These are phyloP conservation scores for Crossocerus cetratus DNA, from an alignment of 2,888 invertebrate genomes.

Conservation along the genomic window DNA sequence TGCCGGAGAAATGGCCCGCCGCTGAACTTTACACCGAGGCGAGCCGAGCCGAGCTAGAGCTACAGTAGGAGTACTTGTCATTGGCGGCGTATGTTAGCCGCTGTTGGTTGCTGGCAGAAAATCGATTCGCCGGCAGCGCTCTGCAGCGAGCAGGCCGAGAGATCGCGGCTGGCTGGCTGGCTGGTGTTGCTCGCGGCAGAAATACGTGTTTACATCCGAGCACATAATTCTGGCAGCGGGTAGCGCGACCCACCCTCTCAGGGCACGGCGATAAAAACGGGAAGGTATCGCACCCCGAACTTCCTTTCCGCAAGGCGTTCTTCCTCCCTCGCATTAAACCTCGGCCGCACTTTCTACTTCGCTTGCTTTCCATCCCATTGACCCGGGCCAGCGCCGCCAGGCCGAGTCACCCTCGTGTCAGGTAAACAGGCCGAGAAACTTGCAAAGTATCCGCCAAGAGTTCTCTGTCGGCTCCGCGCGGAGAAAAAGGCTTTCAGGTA, in stretches of 20 bases:
- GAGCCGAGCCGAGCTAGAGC: background rate
- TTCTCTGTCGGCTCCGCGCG: slow-evolving; percentile 42
- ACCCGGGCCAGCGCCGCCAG: slow-evolving; percentile 50
- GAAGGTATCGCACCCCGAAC: slow-evolving; percentile 36
- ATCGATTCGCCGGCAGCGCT: slow-evolving; percentile 41
- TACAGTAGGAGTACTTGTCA: slow-evolving; percentile 21
- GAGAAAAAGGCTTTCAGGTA: slow-evolving; percentile 55
- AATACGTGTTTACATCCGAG: slow-evolving; percentile 59
- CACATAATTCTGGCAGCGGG: slow-evolving; percentile 59
- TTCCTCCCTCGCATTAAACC: slow-evolving; percentile 64
- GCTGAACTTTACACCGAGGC: background rate
- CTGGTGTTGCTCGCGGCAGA: slow-evolving; percentile 22
- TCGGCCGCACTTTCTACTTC: slow-evolving; percentile 64
- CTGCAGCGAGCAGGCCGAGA: slow-evolving; percentile 19
- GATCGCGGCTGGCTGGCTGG: slow-evolving; percentile 12
- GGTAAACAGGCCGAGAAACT: slow-evolving; percentile 73
- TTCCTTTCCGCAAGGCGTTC: slow-evolving; percentile 25
- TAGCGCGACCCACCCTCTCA: slow-evolving; percentile 25
- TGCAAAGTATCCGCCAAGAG: slow-evolving; percentile 70
- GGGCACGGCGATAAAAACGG: slow-evolving; percentile 57
- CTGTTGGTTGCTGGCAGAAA: slow-evolving; percentile 34
- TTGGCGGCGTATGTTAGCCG: slow-evolving; percentile 15
- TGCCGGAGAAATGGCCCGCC: background rate
- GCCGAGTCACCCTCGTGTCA: slow-evolving; percentile 61
- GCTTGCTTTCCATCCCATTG: slow-evolving; percentile 73